Base-by-base conservation (phyloP, 2,888 invertebrate genomes). In the Emesis russula region DNA sequence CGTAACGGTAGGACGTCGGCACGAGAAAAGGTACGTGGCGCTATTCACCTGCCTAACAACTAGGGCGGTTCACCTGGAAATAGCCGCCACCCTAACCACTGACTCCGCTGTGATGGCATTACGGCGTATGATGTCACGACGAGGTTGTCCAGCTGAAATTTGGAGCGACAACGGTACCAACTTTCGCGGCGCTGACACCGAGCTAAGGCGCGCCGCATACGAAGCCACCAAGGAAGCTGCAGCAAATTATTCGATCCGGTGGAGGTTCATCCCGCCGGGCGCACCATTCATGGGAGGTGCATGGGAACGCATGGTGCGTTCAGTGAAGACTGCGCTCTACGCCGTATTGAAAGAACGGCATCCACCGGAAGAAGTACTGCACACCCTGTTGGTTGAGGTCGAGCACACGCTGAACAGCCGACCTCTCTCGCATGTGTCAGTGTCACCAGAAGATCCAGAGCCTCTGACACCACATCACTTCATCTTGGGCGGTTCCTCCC, bases 41-140 rank as follows among this genome's bases (percentile, higher is more conserved):
- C 25, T 44, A 6, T 74, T 74, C 44, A 44, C 74, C 18, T 74
- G 74, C 18, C 44, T 74, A 3, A 74, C 25, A 2, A 18, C 25
- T 0, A 18, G 44, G 9, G 74, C 74, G 25, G 3, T 74, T 3
- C 25, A 74, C 44, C 11, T 44, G 5, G 74, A 44, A 4, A 1
- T 74, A 2, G 44, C 38, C n/a, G 38, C 7, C 1, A 13, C 2
- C 2, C 25, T 74, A 5, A 25, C 9, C 5, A n/a, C 44, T 0
- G 74, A 74, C 74, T 74, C 74, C 44, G 18, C 25, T 2, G 7
- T 74, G n/a, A 15, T 44, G 2, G 74, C 74, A 18, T 41, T 74
- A 11, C 7, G 44, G 25, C 9, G 44, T 11, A 5, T 74, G 13
- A 18, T 74, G n/a, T 38, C 74, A 5, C 41, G 74, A n/a, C 41